These are phyloP conservation scores for Leptosomus discolor DNA, from an alignment of 2,113 vertebrate genomes.

Conservation along the genomic window DNA sequence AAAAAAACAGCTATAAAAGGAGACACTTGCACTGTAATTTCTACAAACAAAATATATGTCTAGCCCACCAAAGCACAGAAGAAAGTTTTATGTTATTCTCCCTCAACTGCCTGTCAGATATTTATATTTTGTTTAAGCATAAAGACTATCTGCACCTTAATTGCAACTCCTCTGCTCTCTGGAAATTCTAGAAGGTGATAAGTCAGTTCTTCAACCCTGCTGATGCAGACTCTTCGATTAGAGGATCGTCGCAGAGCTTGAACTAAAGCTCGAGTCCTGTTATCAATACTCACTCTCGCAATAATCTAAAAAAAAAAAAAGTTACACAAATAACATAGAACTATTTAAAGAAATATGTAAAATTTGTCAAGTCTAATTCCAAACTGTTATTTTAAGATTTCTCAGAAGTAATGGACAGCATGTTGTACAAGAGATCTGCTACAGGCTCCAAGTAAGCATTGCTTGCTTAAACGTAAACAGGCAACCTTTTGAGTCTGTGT, in stretches of 20 bases:
- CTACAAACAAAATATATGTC: not conserved
- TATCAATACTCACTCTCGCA: constrained; percentile 94
- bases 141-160: constrained; percentile 80
- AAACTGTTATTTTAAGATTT: constrained; percentile 19
- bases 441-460: not conserved
- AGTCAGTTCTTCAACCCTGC: constrained; percentile 91
- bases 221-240: constrained; percentile 87
- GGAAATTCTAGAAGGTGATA: constrained; percentile 95
- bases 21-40: not conserved
- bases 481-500: not conserved
- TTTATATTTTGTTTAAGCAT: not conserved
- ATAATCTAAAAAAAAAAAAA: constrained; percentile 83
- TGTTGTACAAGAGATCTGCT: not conserved
- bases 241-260: constrained; percentile 87
- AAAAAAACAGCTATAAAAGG: not conserved
- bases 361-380: not conserved
- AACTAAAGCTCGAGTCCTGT: constrained; percentile 90
- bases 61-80: not conserved
- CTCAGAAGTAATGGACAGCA: not conserved
- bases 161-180: constrained; percentile 88
- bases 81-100: not conserved
- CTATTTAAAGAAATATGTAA: not conserved
- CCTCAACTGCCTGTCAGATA: not conserved
- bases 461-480: not conserved
- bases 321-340: not conserved